These are phyloP conservation scores for Microcebus ravelobensis DNA, from an alignment of 2,113 vertebrate genomes.

Conservation along the genomic window DNA sequence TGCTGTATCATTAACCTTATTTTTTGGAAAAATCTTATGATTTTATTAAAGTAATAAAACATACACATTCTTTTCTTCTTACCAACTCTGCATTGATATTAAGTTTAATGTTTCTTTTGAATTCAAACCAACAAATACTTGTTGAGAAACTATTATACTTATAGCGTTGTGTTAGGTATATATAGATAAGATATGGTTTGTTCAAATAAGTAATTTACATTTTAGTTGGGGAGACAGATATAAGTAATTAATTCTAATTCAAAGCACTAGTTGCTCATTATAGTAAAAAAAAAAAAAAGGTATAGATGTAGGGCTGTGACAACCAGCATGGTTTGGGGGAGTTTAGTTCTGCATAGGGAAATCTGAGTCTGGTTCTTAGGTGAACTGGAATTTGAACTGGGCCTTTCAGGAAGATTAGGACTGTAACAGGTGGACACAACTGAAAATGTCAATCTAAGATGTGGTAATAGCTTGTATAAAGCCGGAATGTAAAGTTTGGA, in stretches of 20 bases:
- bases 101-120: not conserved
- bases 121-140: slow-evolving; percentile 4
- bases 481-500: not conserved
- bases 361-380: not conserved
- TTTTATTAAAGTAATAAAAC: slow-evolving; percentile 29
- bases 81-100: not conserved
- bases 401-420: not conserved
- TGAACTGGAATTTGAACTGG: not conserved
- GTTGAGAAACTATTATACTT: not conserved
- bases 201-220: slow-evolving; percentile 2
- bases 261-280: slow-evolving; percentile 15
- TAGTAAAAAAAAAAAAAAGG: not conserved
- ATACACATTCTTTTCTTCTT: not conserved
- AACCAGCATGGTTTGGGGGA: not conserved
- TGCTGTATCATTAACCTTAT: not conserved
- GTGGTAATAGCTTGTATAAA: not conserved
- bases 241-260: slow-evolving; percentile 18
- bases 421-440: not conserved
- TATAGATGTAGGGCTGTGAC: not conserved
- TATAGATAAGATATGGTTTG: not conserved
- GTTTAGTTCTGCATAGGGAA: not conserved
- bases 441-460: not conserved
- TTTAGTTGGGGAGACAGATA: not conserved
- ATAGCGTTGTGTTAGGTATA: not conserved
- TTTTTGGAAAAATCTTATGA: not conserved